Evolutionary conservation across 2,888 invertebrate genomes (phyloP), one percentile per base, ranked within the genome.

Genomic region (Protophormia terraenovae): DNA sequence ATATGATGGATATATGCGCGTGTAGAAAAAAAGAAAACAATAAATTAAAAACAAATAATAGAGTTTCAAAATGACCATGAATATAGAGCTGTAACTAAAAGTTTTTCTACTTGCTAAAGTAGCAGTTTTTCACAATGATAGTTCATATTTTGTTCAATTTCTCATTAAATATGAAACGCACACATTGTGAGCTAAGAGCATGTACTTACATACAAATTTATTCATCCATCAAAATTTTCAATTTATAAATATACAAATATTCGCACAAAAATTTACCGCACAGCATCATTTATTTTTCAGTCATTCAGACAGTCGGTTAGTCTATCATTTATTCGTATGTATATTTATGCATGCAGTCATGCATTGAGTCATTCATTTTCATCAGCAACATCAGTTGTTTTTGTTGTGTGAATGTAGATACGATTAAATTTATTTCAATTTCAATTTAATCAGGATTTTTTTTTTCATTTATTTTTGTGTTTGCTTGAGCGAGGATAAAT

Each of bases 181-280:
- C 16, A 58, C 7, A 22, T 4, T 22, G n/a, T n/a, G 50, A 50
- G 19, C 12, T 58, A 7, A n/a, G 29, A 27, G 29, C 3, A 10
- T 22, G 19, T 5, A 45, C n/a, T 6, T 45, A 45, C 10, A 53
- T 60, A 12, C 89, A 89, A 89, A 90, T 90, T 89, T 90, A 90
- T 89, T 64, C 90, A 90, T 90, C 90, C 89, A 90, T 90, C 90
- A 90, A 90, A 32, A 90, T 89, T 90, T 90, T 90, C 89, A 90
- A 90, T 90, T 90, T 90, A 89, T 87, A 90, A 89, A 88, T 88
- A 89, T 89, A 90, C 86, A 88, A 90, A 62, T 14, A 62, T 62
- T 41, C 67, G 45, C 53, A 72, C 14, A 66, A 22, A 47, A 64
- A 53, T 55, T n/a, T 14, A 10, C n/a, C 12, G n/a, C 27, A 71